phyloP scores from a whole-genome alignment of 2,888 invertebrate genomes.

The Melikaiella ostensackeni region DNA sequence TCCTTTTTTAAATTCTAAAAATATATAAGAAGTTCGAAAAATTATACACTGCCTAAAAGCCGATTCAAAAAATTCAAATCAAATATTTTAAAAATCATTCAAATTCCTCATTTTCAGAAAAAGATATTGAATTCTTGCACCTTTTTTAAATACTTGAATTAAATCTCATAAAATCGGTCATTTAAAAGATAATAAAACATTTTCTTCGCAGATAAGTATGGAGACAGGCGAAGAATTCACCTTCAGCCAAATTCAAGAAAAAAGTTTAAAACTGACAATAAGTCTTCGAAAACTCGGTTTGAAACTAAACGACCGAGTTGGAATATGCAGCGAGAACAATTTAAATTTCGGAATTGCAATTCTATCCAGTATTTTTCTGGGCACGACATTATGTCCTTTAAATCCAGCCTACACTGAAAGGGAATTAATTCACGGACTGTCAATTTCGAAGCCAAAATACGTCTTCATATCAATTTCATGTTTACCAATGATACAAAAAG shows the following conservation, averaged over 20 bases:
- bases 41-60: too few relatives aligned
- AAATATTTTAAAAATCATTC: not conserved
- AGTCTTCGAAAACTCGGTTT: slow-evolving; percentile 79
- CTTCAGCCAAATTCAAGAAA: slow-evolving; percentile 79
- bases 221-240: slow-evolving; percentile 80
- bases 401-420: slow-evolving; percentile 83
- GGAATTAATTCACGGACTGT: slow-evolving; percentile 84
- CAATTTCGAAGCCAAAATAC: slow-evolving; percentile 84
- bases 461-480: slow-evolving; percentile 83
- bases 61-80: too few relatives aligned
- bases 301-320: slow-evolving; percentile 80
- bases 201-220: slow-evolving; percentile 79
- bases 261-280: slow-evolving; percentile 80
- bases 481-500: slow-evolving; percentile 70
- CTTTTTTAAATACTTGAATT: too few relatives aligned
- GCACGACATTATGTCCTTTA: slow-evolving; percentile 81
- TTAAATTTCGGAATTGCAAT: slow-evolving; percentile 81
- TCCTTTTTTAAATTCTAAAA: too few relatives aligned
- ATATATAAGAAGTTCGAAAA: too few relatives aligned
- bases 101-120: slow-evolving; percentile 42
- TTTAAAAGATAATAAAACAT: not conserved
- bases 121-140: too few relatives aligned
- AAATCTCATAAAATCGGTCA: too few relatives aligned
- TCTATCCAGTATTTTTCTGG: slow-evolving; percentile 80
- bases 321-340: slow-evolving; percentile 83